Conservation (phyloP, 2,797 vertebrate genomes). For the Hemibagrus guttatus region DNA sequence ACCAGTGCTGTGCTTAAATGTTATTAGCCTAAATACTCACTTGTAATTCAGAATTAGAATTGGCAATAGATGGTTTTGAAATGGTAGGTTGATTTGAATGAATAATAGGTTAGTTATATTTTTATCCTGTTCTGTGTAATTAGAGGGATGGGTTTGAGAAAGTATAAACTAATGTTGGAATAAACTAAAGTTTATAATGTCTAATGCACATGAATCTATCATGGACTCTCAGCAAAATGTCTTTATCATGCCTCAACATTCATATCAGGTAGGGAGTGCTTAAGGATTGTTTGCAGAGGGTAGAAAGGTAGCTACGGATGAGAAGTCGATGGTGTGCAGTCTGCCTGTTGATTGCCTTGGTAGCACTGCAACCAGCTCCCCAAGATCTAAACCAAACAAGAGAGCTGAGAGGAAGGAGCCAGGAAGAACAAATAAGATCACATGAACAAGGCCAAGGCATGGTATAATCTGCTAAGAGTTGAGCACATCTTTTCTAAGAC, state of each 20-base stretch:
- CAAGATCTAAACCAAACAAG: not conserved
- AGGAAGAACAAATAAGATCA: not conserved
- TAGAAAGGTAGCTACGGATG: not conserved
- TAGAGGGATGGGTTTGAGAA: not conserved
- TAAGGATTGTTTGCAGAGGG: not conserved
- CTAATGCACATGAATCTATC: not conserved
- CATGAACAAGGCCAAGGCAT: slow-evolving; percentile 5
- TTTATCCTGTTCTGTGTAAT: not conserved
- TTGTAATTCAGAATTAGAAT: not conserved
- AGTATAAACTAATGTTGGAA: not conserved
- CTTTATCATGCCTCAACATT: not conserved
- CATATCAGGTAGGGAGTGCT: not conserved
- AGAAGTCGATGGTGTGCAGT: not conserved
- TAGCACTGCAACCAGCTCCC: not conserved
- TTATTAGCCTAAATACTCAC: slow-evolving; percentile 10
- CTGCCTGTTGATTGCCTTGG: not conserved
- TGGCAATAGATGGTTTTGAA: not conserved
- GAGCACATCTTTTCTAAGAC: not conserved
- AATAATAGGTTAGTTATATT: not conserved
- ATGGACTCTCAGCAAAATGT: not conserved
- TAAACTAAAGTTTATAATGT: not conserved
- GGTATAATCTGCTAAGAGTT: not conserved
- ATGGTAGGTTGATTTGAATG: not conserved
- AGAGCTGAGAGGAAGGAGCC: not conserved
- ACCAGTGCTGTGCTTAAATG: not conserved